Base-by-base conservation (phyloP, 2,797 vertebrate species). In the Picus viridis region DNA sequence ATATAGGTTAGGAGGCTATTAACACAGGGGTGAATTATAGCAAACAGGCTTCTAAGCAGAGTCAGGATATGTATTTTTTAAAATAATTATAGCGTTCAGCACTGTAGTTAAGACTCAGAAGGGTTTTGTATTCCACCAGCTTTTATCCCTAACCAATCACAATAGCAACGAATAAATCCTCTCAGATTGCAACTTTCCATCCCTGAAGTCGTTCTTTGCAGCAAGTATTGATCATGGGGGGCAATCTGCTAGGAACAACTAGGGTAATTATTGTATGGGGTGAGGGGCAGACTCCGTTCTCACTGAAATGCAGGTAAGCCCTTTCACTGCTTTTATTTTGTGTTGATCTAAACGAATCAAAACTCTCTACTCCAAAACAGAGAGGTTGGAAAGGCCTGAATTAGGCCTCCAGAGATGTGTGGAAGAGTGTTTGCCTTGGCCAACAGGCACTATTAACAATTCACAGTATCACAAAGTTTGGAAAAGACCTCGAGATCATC, bases 121-220 rank as follows among this genome's bases (percentile, higher is more conserved):
- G 73, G 91, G 81, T 91, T 94, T 95, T 95, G 95, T 88, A 72
- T 96, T 95, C 94, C 92, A 69, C 81, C 69, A 75, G 88, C 39
- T 92, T 96, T 96, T 86, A 92, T 88, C 53, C 93, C 65, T 79
- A 67, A 88, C 95, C 95, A 86, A 80, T 96, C 76, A 94, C 93
- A 96, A 95, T 82, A 80, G 85, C 87, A 88, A 89, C 16, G 77
- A 97, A 92, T 94, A 95, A 94, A 94, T 76, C n/a, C 14, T 95
- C 97, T 97, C 97, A 92, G 86, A 58, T 96, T 97, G 96, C 97
- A 97, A 94, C 96, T 97, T 95, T 91, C 83, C 92, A 87, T 85
- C 81, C 71, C 91, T 92, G 83, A 88, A 86, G 90, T 96, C 91
- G 19, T 82, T 85, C 92, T 89, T 80, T 7, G 9, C 59, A 95